Conservation (phyloP, 2,113 vertebrate genomes). For the Sebastes schlegelii region DNA sequence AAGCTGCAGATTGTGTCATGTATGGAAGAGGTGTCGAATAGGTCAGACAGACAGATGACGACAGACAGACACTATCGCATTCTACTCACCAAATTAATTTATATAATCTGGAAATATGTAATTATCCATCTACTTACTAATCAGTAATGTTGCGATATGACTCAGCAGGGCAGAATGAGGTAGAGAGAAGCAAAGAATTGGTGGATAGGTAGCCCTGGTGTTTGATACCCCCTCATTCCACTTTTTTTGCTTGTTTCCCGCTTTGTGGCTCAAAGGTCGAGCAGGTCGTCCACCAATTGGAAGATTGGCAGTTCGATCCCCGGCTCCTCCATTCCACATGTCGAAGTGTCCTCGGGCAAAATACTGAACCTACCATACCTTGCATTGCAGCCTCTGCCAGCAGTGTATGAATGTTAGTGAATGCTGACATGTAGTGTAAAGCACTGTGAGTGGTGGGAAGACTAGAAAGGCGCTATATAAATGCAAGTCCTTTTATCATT, state of each 20-base stretch:
- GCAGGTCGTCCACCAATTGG: too few relatives aligned
- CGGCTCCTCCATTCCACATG: too few relatives aligned
- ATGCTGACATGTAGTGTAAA: too few relatives aligned
- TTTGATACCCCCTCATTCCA: neutral
- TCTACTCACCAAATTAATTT: neutral
- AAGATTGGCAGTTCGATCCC: too few relatives aligned
- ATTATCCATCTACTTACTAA: neutral
- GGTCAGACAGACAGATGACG: neutral
- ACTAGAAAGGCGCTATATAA: too few relatives aligned
- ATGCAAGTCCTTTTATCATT: too few relatives aligned
- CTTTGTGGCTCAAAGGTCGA: too few relatives aligned
- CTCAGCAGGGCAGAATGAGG: neutral
- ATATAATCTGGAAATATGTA: neutral
- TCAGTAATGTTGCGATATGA: neutral
- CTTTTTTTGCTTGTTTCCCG: neutral
- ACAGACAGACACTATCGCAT: neutral
- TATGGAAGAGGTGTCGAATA: neutral
- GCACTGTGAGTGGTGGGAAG: too few relatives aligned
- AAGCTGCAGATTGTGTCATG: neutral
- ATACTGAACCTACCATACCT: too few relatives aligned
- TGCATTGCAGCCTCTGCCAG: too few relatives aligned
- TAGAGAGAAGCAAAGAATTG: neutral
- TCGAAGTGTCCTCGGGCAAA: too few relatives aligned
- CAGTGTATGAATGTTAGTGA: too few relatives aligned
- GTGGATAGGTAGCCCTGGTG: neutral